These are phyloP conservation scores for Diaphora mendica DNA, from an alignment of 2,888 invertebrate species.

Conservation along the genomic window DNA sequence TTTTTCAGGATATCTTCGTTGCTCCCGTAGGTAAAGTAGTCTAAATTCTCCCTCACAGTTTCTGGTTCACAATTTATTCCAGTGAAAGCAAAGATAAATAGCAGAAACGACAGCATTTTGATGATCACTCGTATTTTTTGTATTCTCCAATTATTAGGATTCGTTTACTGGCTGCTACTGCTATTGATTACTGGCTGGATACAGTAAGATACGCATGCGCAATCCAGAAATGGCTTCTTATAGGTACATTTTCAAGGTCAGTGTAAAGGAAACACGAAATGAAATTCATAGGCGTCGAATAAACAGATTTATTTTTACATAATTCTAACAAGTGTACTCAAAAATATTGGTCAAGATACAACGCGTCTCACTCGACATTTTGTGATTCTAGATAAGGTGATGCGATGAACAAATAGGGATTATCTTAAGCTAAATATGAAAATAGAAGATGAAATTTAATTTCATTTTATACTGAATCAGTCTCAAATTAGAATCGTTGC, in stretches of 20 bases:
- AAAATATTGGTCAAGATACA: conserved; percentile 59
- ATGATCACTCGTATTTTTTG: conserved; percentile 61
- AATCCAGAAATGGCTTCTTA: conserved; percentile 51
- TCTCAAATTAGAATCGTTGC: conserved; percentile 80
- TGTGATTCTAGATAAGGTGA: conserved; percentile 45
- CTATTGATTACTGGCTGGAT: conserved; percentile 73
- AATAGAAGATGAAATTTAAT: conserved; percentile 80
- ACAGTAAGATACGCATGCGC: conserved; percentile 73
- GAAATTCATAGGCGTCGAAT: conserved; percentile 61
- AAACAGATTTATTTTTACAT: conserved; percentile 72
- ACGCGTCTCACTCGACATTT: conserved; percentile 39
- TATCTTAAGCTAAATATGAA: conserved; percentile 72
- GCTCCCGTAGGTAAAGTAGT: conserved; percentile 79
- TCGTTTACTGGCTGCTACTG: conserved; percentile 59
- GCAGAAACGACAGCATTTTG: conserved; percentile 70
- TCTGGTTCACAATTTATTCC: conserved; percentile 78
- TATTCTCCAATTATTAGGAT: conserved; percentile 62
- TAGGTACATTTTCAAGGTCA: conserved; percentile 65
- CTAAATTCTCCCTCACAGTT: conserved; percentile 79
- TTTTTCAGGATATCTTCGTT: conserved; percentile 78
- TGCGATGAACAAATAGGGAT: conserved; percentile 48
- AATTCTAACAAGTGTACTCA: conserved; percentile 63
- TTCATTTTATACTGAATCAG: conserved; percentile 76
- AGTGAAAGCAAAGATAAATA: conserved; percentile 60
- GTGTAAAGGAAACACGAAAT: conserved; percentile 54